Evolutionary conservation across 2,113 vertebrate genomes (phyloP).

Genomic region (Elephas maximus): DNA sequence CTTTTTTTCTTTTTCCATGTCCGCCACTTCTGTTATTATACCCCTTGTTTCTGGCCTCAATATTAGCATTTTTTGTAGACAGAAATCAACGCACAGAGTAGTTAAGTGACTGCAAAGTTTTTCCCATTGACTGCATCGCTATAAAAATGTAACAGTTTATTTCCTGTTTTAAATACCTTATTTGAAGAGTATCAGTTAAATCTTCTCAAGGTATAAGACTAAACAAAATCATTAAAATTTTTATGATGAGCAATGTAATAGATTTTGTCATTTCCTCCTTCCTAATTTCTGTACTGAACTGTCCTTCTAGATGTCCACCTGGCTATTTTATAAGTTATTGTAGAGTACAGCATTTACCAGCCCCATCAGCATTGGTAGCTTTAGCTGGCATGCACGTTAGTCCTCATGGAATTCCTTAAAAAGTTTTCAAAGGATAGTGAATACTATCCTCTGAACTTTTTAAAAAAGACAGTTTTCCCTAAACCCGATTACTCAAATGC

Average conservation of each 20-base stretch:
- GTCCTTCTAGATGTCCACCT: neutral
- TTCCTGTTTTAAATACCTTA: conserved; percentile 36
- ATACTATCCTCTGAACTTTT: conserved; percentile 25
- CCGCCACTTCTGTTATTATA: neutral
- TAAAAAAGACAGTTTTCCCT: conserved; percentile 26
- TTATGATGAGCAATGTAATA: conserved; percentile 8
- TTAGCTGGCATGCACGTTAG: neutral
- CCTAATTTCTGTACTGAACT: conserved; percentile 13
- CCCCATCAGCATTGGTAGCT: neutral
- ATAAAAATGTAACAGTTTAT: conserved; percentile 25
- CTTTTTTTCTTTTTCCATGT: neutral
- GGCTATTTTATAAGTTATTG: neutral
- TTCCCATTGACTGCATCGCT: neutral
- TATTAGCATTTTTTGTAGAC: neutral
- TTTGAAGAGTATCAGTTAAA: neutral
- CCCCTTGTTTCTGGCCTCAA: neutral
- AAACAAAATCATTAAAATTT: conserved; percentile 36
- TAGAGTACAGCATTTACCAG: neutral
- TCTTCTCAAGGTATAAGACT: conserved; percentile 26
- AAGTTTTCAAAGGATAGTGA: conserved; percentile 50
- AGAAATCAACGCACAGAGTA: neutral
- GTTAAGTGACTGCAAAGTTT: neutral
- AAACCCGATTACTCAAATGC: neutral
- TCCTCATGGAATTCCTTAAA: neutral
- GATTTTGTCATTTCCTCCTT: neutral